These are phyloP conservation scores for Ptilorrhoa leucosticta DNA, from an alignment of 2,113 vertebrate genomes.

Conservation along the genomic window DNA sequence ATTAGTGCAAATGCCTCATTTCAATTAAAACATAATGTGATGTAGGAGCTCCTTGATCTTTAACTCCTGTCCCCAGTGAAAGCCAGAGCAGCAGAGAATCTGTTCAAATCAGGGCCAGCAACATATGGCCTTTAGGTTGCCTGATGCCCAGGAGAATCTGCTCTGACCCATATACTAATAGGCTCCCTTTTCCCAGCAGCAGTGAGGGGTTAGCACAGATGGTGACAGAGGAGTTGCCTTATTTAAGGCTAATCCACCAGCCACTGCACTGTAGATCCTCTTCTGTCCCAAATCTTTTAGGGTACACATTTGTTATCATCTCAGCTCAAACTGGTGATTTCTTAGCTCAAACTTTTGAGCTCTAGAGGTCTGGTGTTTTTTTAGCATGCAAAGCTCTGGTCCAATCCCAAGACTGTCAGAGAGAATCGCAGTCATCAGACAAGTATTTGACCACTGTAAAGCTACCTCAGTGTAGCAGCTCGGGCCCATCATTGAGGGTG, in stretches of 20 bases:
- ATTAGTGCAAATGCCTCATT: background rate
- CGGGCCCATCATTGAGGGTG: background rate
- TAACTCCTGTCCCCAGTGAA: constrained; percentile 10
- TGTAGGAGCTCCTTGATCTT: background rate
- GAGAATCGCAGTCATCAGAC: background rate
- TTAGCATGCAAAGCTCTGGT: background rate
- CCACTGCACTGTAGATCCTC: background rate
- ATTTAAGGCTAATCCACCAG: background rate
- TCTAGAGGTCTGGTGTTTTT: background rate
- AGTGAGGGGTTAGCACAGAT: background rate
- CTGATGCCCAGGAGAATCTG: background rate
- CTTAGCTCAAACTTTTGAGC: background rate
- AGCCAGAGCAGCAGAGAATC: constrained; percentile 3
- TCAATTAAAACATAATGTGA: background rate
- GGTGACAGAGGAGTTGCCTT: background rate
- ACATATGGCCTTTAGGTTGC: background rate
- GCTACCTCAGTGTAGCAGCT: background rate
- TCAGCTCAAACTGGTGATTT: background rate
- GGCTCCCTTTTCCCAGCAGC: background rate
- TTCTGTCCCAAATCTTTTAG: background rate
- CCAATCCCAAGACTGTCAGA: background rate
- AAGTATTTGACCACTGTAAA: background rate
- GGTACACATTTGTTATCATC: background rate
- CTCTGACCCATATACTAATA: background rate
- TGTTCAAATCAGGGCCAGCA: background rate